Evolutionary conservation across 23 tunicate genomes (phyloP).

Genomic region (Phallusia fumigata): DNA sequence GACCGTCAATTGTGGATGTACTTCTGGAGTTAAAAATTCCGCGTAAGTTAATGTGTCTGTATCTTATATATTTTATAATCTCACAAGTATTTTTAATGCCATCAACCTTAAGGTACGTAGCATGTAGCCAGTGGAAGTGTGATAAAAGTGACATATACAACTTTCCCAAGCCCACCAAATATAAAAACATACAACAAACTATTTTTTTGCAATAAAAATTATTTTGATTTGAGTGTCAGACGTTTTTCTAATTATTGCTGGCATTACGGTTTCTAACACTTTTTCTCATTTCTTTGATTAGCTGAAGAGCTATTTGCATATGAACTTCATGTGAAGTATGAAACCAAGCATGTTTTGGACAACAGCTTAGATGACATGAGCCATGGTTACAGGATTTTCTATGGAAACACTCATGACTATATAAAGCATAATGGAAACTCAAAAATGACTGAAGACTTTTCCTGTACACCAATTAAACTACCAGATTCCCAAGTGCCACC

Average conservation of each 20-base stretch:
- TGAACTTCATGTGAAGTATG: constrained; percentile 50
- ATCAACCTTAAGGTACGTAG: too few relatives aligned
- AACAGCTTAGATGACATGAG: constrained; percentile 45
- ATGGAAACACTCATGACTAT: constrained; percentile 15
- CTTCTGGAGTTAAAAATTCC: constrained; percentile 52
- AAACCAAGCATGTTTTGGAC: constrained; percentile 37
- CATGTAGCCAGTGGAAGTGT: too few relatives aligned
- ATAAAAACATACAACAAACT: too few relatives aligned
- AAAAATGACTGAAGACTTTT: constrained; percentile 21
- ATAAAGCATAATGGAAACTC: not conserved
- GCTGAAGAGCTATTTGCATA: constrained; percentile 58
- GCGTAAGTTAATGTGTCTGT: constrained; percentile 25
- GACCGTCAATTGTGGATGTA: constrained; percentile 38
- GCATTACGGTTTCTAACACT: too few relatives aligned
- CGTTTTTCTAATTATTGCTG: too few relatives aligned
- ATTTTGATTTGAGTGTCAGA: too few relatives aligned
- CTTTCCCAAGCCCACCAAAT: too few relatives aligned
- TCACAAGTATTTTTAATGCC: too few relatives aligned
- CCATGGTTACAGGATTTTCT: constrained; percentile 49
- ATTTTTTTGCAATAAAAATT: too few relatives aligned
- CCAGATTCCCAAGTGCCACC: constrained; percentile 54
- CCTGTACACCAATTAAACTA: constrained; percentile 36
- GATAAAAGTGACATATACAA: too few relatives aligned
- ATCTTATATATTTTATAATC: too few relatives aligned
- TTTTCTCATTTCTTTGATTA: not conserved